These are phyloP conservation scores for Poecilia gillii DNA, from an alignment of 2,797 vertebrate species.

Conservation along the genomic window DNA sequence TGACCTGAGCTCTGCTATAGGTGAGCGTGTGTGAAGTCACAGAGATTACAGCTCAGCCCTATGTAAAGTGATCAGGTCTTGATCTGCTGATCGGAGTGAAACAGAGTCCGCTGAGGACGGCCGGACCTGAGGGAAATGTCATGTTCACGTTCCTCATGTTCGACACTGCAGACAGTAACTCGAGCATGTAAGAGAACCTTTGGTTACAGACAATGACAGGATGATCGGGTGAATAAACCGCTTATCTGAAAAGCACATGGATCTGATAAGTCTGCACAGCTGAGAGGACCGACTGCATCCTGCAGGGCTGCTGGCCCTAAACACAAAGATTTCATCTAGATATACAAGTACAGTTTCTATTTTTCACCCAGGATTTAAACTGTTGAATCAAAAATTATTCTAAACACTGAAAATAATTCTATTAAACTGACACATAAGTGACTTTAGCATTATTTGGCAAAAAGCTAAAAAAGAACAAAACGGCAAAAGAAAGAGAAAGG, in stretches of 20 bases:
- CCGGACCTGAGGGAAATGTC: conserved; percentile 57
- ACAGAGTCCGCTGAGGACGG: conserved; percentile 62
- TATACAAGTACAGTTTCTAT: background rate
- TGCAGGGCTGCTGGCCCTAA: background rate
- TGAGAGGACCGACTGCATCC: background rate
- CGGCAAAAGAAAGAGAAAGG: no score
- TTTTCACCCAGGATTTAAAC: background rate
- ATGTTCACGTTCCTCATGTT: conserved; percentile 53
- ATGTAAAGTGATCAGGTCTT: conserved; percentile 77
- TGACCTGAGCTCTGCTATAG: conserved; percentile 34
- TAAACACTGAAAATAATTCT: background rate
- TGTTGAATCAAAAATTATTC: background rate
- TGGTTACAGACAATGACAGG: conserved; percentile 24
- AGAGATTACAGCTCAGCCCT: conserved; percentile 64
- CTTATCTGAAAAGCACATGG: conserved; percentile 4
- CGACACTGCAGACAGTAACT: conserved; percentile 52
- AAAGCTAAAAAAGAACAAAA: background rate
- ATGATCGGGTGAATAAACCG: background rate
- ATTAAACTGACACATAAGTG: background rate
- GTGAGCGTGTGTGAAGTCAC: conserved; percentile 51
- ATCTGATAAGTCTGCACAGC: background rate
- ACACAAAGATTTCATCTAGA: background rate
- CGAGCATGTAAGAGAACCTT: conserved; percentile 33
- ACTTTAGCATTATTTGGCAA: background rate
- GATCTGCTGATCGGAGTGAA: conserved; percentile 75